Conservation (phyloP, 2,888 invertebrate genomes). For the Cordilura impudica region DNA sequence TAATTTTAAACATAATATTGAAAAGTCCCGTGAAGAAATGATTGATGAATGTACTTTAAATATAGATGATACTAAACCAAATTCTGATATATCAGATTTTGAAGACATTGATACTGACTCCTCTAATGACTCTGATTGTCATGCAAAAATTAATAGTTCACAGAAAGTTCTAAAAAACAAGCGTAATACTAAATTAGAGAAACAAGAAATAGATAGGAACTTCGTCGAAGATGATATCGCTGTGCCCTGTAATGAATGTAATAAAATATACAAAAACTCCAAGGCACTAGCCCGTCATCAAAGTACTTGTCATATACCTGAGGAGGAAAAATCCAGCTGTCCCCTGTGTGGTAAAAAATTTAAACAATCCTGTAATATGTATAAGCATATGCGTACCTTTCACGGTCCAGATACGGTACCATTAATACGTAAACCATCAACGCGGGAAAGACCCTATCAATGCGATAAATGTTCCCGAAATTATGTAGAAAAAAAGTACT, state of each 20-base stretch:
- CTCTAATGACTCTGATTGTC: background rate
- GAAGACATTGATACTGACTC: background rate
- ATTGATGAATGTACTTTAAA: background rate
- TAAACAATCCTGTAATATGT: constrained; percentile 80
- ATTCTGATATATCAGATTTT: background rate
- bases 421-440: background rate
- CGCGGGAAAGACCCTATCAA: constrained; percentile 73
- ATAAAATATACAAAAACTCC: constrained; percentile 24
- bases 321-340: constrained; percentile 80
- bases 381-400: constrained; percentile 78
- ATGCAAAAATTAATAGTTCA: background rate
- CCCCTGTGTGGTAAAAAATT: constrained; percentile 80
- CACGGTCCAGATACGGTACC: constrained; percentile 17
- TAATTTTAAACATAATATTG: background rate
- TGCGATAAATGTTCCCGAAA: constrained; percentile 70
- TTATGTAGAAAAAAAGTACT: constrained; percentile 71
- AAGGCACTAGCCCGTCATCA: constrained; percentile 14
- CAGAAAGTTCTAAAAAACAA: background rate
- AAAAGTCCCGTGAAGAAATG: background rate
- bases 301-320: constrained; percentile 70
- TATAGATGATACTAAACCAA: background rate
- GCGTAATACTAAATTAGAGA: background rate
- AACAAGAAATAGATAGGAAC: background rate
- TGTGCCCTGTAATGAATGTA: background rate
- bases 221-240: background rate